Conservation (phyloP, 2,888 invertebrate genomes). For the Spilarctia lutea region DNA sequence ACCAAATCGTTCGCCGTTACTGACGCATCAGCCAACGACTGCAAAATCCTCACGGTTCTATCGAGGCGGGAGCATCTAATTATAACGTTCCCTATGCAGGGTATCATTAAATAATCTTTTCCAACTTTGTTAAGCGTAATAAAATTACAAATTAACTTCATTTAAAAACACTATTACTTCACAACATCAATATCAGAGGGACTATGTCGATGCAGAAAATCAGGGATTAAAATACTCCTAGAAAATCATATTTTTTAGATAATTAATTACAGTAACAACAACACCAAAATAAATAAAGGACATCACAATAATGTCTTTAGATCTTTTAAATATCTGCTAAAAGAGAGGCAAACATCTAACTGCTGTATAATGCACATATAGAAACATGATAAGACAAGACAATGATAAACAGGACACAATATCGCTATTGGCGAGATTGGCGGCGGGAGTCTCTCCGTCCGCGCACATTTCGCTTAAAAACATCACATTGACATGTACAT, state of each 20-base stretch:
- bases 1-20: constrained; percentile 74
- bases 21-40: constrained; percentile 76
- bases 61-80: constrained; percentile 82
- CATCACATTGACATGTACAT: constrained; percentile 84
- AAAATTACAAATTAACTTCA: constrained; percentile 70
- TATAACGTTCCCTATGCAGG: constrained; percentile 79
- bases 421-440: constrained; percentile 72
- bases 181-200: constrained; percentile 85
- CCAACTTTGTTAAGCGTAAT: constrained; percentile 69
- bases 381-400: constrained; percentile 80
- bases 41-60: constrained; percentile 78
- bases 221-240: constrained; percentile 81
- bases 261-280: constrained; percentile 72
- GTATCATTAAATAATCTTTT: constrained; percentile 66
- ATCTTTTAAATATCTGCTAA: constrained; percentile 79
- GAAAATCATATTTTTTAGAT: constrained; percentile 69
- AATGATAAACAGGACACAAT: constrained; percentile 82
- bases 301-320: constrained; percentile 78
- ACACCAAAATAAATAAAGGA: constrained; percentile 82
- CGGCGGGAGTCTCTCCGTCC: constrained; percentile 58
- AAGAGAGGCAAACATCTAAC: constrained; percentile 85
- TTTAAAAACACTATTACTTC: constrained; percentile 74
- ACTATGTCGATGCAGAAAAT: constrained; percentile 83
- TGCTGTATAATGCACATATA: constrained; percentile 84
- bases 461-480: constrained; percentile 62